Percentiles rank a stretch among this genome's conserved stretches.
These are phyloP conservation scores for Siniperca scherzeri DNA, from an alignment of 2,797 vertebrate genomes.

Conservation along the genomic window DNA sequence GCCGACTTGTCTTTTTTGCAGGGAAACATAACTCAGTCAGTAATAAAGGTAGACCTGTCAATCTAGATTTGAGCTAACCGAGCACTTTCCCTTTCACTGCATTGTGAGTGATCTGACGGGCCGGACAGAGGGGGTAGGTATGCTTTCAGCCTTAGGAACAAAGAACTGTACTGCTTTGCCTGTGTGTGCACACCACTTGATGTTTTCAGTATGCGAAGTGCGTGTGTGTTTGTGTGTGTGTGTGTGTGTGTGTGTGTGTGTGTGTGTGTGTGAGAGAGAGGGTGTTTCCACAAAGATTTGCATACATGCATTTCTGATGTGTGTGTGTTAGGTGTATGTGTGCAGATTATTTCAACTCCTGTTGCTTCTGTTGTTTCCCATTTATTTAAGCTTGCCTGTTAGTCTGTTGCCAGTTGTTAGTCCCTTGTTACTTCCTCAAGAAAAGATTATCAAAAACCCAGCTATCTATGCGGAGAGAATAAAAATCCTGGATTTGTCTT, in stretches of 20 bases:
- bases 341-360: conserved; percentile 44
- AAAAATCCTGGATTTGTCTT: conserved; percentile 62
- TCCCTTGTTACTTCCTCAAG: conserved; percentile 48
- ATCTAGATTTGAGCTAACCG: conserved; percentile 77
- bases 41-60: conserved; percentile 85
- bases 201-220: conserved; percentile 63
- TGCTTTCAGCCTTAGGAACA: conserved; percentile 72
- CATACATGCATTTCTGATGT: conserved; percentile 52
- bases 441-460: conserved; percentile 56
- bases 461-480: conserved; percentile 48
- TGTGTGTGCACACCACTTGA: conserved; percentile 52
- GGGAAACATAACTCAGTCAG: conserved; percentile 83
- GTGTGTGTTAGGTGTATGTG: conserved; percentile 27
- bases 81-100: conserved; percentile 73
- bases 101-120: conserved; percentile 77
- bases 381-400: conserved; percentile 55
- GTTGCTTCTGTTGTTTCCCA: conserved; percentile 52
- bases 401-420: conserved; percentile 37
- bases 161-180: conserved; percentile 66
- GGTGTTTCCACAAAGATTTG: conserved; percentile 62
- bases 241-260: conserved; percentile 40
- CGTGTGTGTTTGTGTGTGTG: conserved; percentile 30
- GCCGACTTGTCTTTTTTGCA: conserved; percentile 76
- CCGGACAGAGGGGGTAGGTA: conserved; percentile 55
- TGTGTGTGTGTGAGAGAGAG: conserved; percentile 38